phyloP scores from a whole-genome alignment of 23 tunicate species.

The Phallusia fumigata region DNA sequence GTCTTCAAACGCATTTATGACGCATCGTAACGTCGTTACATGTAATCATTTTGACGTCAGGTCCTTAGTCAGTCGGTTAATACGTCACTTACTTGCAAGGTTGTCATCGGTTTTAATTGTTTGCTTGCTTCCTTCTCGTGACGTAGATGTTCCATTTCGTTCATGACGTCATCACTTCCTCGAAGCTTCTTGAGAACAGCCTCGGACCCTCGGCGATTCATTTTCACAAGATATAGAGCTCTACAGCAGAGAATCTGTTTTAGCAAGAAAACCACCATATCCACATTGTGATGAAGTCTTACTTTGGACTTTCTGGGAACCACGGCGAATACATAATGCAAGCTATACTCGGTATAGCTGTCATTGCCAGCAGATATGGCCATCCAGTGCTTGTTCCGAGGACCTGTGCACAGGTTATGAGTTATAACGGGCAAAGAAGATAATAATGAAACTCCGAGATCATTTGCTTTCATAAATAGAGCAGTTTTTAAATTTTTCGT shows the following conservation, averaged over 20 bases:
- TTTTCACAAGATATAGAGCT: constrained; percentile 20
- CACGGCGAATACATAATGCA: constrained; percentile 19
- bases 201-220: constrained; percentile 10
- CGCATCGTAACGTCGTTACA: no score
- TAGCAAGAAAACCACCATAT: background rate
- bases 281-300: background rate
- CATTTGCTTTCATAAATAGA: no score
- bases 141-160: constrained; percentile 20
- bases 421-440: background rate
- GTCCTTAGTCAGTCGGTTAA: background rate
- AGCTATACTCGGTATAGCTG: constrained; percentile 34
- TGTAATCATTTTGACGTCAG: no score
- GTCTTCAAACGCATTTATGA: no score
- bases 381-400: constrained; percentile 32
- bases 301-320: constrained; percentile 69
- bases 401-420: background rate
- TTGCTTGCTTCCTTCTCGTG: constrained; percentile 8
- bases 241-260: constrained; percentile 7
- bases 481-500: no score
- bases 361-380: constrained; percentile 54
- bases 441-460: background rate
- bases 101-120: constrained; percentile 18
- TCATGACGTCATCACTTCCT: constrained; percentile 38
- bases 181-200: constrained; percentile 29
- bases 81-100: background rate